Percentiles rank a stretch among this genome's conserved stretches.
phyloP scores from a whole-genome alignment of 2,888 invertebrate genomes.

The Tetragonula carbonaria region DNA sequence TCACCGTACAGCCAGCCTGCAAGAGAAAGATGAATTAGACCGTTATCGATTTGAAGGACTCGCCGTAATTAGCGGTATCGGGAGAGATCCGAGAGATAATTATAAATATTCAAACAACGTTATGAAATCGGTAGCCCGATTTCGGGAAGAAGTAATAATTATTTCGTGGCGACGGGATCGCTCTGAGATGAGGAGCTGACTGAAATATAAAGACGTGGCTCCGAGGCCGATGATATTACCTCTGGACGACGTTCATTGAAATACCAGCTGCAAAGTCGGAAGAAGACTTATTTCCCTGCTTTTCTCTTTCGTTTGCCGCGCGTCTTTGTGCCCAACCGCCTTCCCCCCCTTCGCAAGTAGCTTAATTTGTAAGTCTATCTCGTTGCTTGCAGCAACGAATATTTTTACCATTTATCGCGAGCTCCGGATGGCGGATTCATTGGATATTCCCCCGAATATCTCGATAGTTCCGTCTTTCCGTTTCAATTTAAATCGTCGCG shows the following conservation, averaged over 20 bases:
- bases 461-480: not conserved
- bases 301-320: conserved; percentile 31
- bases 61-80: not conserved
- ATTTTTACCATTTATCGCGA: conserved; percentile 42
- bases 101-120: conserved; percentile 45
- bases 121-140: conserved; percentile 20
- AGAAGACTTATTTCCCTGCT: conserved; percentile 49
- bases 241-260: conserved; percentile 58
- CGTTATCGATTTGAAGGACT: not conserved
- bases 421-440: not conserved
- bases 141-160: conserved; percentile 36
- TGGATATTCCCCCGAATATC: not conserved
- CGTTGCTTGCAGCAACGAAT: conserved; percentile 14
- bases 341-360: conserved; percentile 24
- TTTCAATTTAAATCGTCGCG: not conserved
- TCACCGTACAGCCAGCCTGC: not conserved
- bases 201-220: conserved; percentile 34
- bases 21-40: conserved; percentile 4
- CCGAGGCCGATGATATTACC: conserved; percentile 59
- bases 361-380: conserved; percentile 59
- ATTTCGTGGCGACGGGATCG: conserved; percentile 27
- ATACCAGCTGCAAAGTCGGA: conserved; percentile 37
- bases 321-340: conserved; percentile 37
- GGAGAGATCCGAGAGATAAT: conserved; percentile 2
- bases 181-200: conserved; percentile 7